Percentiles rank a stretch among this genome's conserved stretches.
phyloP scores from a whole-genome alignment of 2,113 vertebrate species.

The Rhipidura dahli region DNA sequence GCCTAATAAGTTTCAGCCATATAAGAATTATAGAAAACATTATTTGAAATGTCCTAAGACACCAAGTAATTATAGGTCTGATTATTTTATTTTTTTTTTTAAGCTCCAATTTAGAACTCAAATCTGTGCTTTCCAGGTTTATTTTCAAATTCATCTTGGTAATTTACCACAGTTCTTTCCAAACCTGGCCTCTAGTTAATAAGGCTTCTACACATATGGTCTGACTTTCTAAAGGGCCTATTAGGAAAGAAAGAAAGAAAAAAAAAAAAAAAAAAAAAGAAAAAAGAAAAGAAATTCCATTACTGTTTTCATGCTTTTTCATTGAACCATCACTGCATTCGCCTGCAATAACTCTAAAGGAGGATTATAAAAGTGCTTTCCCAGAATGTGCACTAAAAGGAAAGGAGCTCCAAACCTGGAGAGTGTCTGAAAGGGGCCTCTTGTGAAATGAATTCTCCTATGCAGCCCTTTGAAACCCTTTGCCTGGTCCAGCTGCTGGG shows the following conservation, averaged over 20 bases:
- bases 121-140: background rate
- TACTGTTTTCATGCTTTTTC: conserved; percentile 52
- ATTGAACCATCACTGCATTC: conserved; percentile 9
- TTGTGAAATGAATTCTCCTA: conserved; percentile 24
- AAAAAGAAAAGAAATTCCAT: conserved; percentile 31
- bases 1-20: background rate
- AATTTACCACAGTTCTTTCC: conserved; percentile 11
- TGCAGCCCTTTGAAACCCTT: conserved; percentile 29
- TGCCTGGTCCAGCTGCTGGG: conserved; percentile 1
- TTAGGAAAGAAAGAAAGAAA: background rate
- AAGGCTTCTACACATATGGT: conserved; percentile 31
- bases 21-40: background rate
- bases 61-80: background rate
- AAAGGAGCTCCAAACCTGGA: conserved; percentile 39
- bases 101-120: background rate
- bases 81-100: background rate
- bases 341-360: conserved; percentile 25
- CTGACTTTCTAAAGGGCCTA: conserved; percentile 46
- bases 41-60: background rate
- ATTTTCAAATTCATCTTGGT: conserved; percentile 2
- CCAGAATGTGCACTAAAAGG: conserved; percentile 23
- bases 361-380: conserved; percentile 37
- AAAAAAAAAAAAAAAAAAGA: background rate
- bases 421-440: conserved; percentile 52
- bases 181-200: conserved; percentile 23